Conservation (phyloP, 2,113 vertebrate species). For the Damaliscus lunatus region DNA sequence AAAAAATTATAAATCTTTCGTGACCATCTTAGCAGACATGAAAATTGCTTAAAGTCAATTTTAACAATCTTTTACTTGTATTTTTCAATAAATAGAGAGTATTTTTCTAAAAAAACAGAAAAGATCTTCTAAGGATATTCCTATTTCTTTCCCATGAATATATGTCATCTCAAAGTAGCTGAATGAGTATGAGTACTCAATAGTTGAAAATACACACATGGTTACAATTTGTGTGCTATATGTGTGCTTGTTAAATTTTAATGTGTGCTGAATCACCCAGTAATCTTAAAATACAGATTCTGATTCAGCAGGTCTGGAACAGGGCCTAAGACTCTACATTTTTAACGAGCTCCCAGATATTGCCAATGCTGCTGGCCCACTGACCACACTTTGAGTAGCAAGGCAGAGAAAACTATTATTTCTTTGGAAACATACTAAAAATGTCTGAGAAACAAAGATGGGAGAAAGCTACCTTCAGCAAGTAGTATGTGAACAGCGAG, state of each 20-base stretch:
- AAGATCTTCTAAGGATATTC: not conserved
- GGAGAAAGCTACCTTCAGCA: not conserved
- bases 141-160: not conserved
- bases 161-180: not conserved
- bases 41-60: not conserved
- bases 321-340: not conserved
- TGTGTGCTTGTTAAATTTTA: conserved; percentile 16
- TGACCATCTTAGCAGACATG: not conserved
- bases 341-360: not conserved
- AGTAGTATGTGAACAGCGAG: not conserved
- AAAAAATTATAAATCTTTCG: not conserved
- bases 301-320: not conserved
- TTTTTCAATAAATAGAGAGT: not conserved
- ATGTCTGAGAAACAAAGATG: conserved; percentile 1
- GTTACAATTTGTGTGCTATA: not conserved
- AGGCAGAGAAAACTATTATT: not conserved
- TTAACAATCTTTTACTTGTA: not conserved
- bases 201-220: not conserved
- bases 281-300: conserved; percentile 22
- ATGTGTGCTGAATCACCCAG: not conserved
- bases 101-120: not conserved
- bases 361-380: not conserved
- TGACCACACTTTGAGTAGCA: not conserved
- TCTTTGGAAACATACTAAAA: not conserved
- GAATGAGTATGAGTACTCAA: not conserved